These are phyloP conservation scores for Syngnathus scovelli DNA, from an alignment of 2,113 vertebrate genomes.

Conservation along the genomic window DNA sequence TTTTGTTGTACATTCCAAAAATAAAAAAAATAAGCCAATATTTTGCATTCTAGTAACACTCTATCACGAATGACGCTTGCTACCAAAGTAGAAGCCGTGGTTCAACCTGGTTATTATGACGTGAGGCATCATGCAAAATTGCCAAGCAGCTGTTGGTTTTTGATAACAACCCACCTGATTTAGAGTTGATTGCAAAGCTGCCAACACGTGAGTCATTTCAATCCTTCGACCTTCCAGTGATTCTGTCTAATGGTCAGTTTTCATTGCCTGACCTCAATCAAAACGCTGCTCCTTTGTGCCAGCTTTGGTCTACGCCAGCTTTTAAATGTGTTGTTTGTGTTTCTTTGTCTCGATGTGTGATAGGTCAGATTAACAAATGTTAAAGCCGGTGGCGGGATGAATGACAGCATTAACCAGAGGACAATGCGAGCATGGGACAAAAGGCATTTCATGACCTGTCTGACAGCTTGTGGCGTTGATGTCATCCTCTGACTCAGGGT, in stretches of 20 bases:
- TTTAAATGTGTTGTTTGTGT: slow-evolving; percentile 60
- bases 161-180: not conserved
- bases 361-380: slow-evolving; percentile 74
- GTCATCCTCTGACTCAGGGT: slow-evolving; percentile 78
- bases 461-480: slow-evolving; percentile 70
- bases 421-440: slow-evolving; percentile 74
- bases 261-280: slow-evolving; percentile 45
- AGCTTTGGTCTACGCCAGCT: slow-evolving; percentile 29
- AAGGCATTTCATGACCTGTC: slow-evolving; percentile 72
- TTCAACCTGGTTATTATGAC: not conserved
- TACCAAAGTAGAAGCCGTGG: too few species aligned
- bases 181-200: not conserved
- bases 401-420: slow-evolving; percentile 74
- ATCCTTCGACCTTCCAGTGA: slow-evolving; percentile 18
- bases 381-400: slow-evolving; percentile 62
- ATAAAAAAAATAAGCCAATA: too few species aligned
- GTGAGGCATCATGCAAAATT: slow-evolving; percentile 4
- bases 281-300: slow-evolving; percentile 28
- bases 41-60: too few species aligned
- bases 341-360: slow-evolving; percentile 56
- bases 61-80: too few species aligned
- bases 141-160: not conserved
- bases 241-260: slow-evolving; percentile 32
- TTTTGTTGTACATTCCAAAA: too few species aligned
- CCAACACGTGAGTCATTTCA: slow-evolving; percentile 8